Conservation (phyloP, 2,113 vertebrate species). For the Tetrao urogallus region DNA sequence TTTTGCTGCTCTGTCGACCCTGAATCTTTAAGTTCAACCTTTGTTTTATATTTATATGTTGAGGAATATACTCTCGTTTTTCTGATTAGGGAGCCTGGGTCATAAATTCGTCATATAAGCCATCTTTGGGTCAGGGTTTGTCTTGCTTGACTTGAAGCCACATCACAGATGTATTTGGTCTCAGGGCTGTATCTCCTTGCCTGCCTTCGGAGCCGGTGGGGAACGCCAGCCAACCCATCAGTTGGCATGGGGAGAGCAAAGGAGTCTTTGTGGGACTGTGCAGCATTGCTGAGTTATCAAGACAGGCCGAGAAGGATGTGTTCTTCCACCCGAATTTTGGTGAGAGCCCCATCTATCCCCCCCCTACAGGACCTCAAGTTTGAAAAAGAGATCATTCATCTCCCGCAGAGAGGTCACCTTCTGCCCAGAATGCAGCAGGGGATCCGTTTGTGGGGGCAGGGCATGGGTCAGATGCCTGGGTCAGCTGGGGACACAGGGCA, state of each 20-base stretch:
- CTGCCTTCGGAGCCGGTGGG: neutral
- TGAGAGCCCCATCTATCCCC: neutral
- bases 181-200: neutral
- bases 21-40: neutral
- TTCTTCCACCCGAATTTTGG: neutral
- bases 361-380: neutral
- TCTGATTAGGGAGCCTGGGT: slow-evolving; percentile 12
- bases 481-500: neutral
- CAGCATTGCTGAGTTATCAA: neutral
- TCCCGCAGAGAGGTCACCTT: neutral
- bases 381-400: neutral
- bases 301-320: neutral
- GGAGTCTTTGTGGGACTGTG: rapidly evolving
- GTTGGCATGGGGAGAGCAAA: neutral
- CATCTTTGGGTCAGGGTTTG: slow-evolving; percentile 18
- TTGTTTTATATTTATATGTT: slow-evolving; percentile 7
- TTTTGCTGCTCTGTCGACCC: slow-evolving; percentile 11
- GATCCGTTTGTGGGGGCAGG: neutral
- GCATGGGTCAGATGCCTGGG: neutral
- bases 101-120: neutral
- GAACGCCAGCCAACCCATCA: neutral
- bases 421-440: neutral
- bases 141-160: slow-evolving; percentile 30
- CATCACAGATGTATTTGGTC: neutral
- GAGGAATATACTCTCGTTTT: neutral